Evolutionary conservation across 2,113 vertebrate species (phyloP), one percentile per base, ranked within the genome.

Genomic region (Saguinus imperator): DNA sequence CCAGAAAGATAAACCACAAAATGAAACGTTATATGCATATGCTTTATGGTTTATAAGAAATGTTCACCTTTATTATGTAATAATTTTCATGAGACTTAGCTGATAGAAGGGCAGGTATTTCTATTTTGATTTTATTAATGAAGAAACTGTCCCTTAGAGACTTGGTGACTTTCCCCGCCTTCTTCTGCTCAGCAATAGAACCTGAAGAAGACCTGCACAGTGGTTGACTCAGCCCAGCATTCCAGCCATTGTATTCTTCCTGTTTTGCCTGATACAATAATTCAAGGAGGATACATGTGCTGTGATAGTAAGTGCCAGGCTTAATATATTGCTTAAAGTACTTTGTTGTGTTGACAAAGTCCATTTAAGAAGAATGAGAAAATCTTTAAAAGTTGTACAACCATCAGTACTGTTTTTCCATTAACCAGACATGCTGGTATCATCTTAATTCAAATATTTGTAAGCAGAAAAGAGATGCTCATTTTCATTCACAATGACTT

Each of bases 391-490:
- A 93, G 52, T 94, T 84, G 27, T 85, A 35, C 58, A 97, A 85
- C 43, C 82, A 95, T 90, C 91, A 96, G 80, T 91, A 84, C 77
- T 48, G 66, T 92, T 91, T 97, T 87, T 83, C 92, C 88, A 96
- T 91, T 98, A 97, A 77, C 84, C 82, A 98, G 94, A 95, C 82
- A 90, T 9, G 6, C 77, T 89, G 68, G 75, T 66, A 96, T 95
- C 72, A 81, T 93, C 92, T 96, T 97, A 97, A 98, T 96, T 97
- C 97, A 97, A 98, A 97, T 98, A 96, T 98, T 96, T 95, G 83
- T 97, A 98, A 97, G 94, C 95, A 94, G 94, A 88, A 96, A 96
- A 91, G 86, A 90, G 55, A 92, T 55, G 58, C 87, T 97, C 89
- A 98, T 98, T 98, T 97, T 98, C 97, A 97, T 95, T 96, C 96